Conservation (phyloP, 2,113 vertebrate species). For the Agapornis roseicollis region DNA sequence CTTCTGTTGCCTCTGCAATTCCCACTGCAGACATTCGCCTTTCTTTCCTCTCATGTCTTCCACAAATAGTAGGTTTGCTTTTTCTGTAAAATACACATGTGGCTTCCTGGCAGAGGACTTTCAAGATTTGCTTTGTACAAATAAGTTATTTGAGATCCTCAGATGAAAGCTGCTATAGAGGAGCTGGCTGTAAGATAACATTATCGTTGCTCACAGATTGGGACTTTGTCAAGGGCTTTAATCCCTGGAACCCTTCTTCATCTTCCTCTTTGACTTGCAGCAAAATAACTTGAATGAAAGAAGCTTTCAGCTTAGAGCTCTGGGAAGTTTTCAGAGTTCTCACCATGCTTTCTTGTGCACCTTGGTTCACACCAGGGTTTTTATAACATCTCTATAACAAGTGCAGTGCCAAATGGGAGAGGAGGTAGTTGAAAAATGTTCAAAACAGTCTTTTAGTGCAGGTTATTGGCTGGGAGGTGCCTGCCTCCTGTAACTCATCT, state of each 20-base stretch:
- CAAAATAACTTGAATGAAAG: neutral
- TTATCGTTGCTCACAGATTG: neutral
- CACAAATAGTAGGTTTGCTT: conserved; percentile 31
- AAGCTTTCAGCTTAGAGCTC: neutral
- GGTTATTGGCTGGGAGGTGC: neutral
- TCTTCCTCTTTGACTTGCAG: conserved; percentile 7
- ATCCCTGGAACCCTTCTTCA: conserved; percentile 10
- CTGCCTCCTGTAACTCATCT: neutral
- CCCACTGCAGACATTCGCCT: conserved; percentile 13
- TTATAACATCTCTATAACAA: neutral
- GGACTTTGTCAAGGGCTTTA: neutral
- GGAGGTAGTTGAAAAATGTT: neutral
- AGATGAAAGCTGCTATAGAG: conserved; percentile 36
- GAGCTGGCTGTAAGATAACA: neutral
- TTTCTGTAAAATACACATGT: conserved; percentile 9
- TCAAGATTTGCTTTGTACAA: neutral
- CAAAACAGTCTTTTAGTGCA: neutral
- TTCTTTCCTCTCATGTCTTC: neutral
- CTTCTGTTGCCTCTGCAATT: conserved; percentile 46
- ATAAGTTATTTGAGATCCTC: conserved; percentile 7
- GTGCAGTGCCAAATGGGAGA: neutral
- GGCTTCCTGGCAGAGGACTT: neutral
- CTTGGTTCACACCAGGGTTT: neutral
- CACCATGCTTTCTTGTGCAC: neutral
- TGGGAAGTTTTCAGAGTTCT: neutral